phyloP scores from a whole-genome alignment of 2,888 invertebrate genomes.

The Odontocerum albicorne region DNA sequence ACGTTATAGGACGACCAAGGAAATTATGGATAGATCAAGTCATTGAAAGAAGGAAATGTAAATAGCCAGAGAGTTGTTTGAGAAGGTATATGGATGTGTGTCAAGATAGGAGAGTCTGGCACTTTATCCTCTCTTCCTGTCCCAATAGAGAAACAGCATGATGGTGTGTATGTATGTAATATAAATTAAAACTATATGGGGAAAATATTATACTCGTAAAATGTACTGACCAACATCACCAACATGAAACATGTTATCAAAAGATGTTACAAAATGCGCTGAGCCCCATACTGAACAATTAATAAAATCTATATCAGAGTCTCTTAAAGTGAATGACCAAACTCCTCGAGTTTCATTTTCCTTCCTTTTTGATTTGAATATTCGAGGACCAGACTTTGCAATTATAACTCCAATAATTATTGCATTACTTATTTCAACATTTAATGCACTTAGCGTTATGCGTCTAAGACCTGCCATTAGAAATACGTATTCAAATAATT shows the following conservation, averaged over 20 bases:
- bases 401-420: conserved; percentile 53
- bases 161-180: too few relatives aligned
- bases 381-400: conserved; percentile 62
- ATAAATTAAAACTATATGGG: too few relatives aligned
- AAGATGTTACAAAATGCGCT: conserved; percentile 61
- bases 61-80: too few relatives aligned
- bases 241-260: conserved; percentile 65
- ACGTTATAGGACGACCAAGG: too few relatives aligned
- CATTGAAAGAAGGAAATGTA: too few relatives aligned
- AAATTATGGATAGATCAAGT: too few relatives aligned
- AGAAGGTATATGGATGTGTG: too few relatives aligned
- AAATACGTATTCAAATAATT: too few relatives aligned
- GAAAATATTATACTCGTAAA: not conserved
- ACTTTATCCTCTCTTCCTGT: too few relatives aligned
- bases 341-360: conserved; percentile 64
- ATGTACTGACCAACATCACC: conserved; percentile 66
- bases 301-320: conserved; percentile 69
- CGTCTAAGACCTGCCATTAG: conserved; percentile 25
- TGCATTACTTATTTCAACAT: conserved; percentile 24
- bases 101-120: too few relatives aligned
- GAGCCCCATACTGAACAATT: conserved; percentile 79
- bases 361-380: conserved; percentile 48
- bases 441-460: conserved; percentile 39
- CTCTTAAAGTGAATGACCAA: conserved; percentile 74
- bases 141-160: too few relatives aligned